phyloP scores from a whole-genome alignment of 2,113 vertebrate genomes.

The Corythornis vintsioides region DNA sequence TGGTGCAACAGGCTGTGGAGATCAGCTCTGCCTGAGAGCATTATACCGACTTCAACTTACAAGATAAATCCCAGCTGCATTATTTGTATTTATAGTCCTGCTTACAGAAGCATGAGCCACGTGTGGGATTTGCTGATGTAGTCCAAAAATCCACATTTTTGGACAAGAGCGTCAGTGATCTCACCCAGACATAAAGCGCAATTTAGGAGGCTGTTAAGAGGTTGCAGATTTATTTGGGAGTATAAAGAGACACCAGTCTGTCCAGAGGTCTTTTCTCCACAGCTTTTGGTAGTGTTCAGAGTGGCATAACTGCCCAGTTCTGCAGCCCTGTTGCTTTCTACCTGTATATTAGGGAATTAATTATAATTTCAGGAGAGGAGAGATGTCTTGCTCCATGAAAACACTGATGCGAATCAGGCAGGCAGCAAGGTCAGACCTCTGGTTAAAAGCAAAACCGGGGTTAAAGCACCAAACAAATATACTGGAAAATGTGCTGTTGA shows the following conservation, averaged over 20 bases:
- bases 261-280: background rate
- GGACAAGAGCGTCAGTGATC: constrained; percentile 30
- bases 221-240: constrained; percentile 11
- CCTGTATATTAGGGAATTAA: background rate
- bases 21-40: constrained; percentile 38
- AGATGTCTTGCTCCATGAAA: background rate
- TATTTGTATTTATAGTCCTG: constrained; percentile 68
- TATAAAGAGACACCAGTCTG: background rate
- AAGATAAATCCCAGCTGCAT: constrained; percentile 63
- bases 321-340: background rate
- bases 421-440: constrained; percentile 13
- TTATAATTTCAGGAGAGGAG: background rate
- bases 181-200: background rate
- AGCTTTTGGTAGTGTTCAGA: background rate
- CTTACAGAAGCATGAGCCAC: constrained; percentile 62
- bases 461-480: background rate
- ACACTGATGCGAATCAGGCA: background rate
- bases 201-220: constrained; percentile 33
- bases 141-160: constrained; percentile 65
- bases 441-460: background rate
- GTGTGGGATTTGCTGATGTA: constrained; percentile 55
- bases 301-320: background rate
- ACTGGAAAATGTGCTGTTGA: background rate
- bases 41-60: constrained; percentile 21
- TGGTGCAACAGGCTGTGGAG: constrained; percentile 32